Conservation (phyloP, 2,113 vertebrate species). For the Ammodytes dubius region DNA sequence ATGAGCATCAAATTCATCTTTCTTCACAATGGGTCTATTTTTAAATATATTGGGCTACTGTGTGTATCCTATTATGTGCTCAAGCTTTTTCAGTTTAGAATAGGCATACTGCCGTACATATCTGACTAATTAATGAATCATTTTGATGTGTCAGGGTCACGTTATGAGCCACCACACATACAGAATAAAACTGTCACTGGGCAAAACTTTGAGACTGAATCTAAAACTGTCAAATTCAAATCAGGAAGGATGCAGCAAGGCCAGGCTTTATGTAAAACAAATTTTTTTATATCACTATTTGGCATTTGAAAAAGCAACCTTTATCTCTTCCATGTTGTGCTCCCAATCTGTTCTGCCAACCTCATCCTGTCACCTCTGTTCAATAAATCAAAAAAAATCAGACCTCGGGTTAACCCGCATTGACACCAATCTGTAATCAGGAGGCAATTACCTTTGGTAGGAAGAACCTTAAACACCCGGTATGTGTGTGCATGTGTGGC, state of each 20-base stretch:
- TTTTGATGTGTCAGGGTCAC: constrained; percentile 28
- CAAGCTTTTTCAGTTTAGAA: neutral
- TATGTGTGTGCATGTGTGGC: constrained; percentile 9
- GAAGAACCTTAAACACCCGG: constrained; percentile 53
- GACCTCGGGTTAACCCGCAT: constrained; percentile 40
- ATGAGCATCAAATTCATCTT: neutral
- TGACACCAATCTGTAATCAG: constrained; percentile 71
- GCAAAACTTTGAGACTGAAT: neutral
- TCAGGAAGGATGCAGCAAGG: accelerated
- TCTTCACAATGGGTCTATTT: neutral
- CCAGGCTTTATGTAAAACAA: neutral
- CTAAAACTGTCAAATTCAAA: neutral
- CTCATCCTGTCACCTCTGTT: constrained; percentile 15
- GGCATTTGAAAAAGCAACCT: neutral
- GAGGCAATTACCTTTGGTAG: constrained; percentile 74
- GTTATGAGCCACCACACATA: neutral
- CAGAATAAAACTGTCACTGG: neutral
- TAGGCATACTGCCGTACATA: too few species aligned
- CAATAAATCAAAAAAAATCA: constrained; percentile 51
- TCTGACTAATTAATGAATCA: constrained; percentile 40
- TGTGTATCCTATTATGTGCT: neutral
- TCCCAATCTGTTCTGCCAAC: neutral
- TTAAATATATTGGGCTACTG: neutral
- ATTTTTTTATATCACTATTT: too few species aligned
- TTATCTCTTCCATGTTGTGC: neutral